Evolutionary conservation across 2,888 invertebrate species (phyloP), one percentile per base, ranked within the genome.

Genomic region (Dilophus febrilis): DNA sequence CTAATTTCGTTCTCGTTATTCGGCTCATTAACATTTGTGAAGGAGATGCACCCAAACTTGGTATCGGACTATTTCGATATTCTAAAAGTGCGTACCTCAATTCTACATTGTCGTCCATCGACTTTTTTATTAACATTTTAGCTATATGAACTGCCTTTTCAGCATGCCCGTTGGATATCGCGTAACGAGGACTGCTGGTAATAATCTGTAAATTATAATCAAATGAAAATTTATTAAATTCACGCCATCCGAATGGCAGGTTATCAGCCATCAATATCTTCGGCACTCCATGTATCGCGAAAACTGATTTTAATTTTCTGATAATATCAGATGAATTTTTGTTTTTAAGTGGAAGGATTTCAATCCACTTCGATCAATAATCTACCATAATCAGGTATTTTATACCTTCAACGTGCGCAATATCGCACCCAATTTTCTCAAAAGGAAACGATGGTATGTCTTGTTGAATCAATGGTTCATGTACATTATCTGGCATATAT

Each of bases 381-480:
- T 33, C 33, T 19, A 32, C 19, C 38, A 39, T 36, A 35, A 41
- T 31, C 37, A 40, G 1, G 41, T 41, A 40, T 39, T 39, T 13
- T 6, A 6, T 27, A 27, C 26, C 18, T 26, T 10, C 22, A 12
- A 13, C 27, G 1, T 36, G 36, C 13, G 4, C 13, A 27, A 22
- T 26, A 36, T 36, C 36, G 4, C 27, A 27, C 10, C 18, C 36
- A 14, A 22, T 27, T 22, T 35, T 35, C 11, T n/a, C 27, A 36
- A 2, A 7, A 18, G 36, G 48, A 17, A 47, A 30, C n/a, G 40
- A 37, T 19, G 54, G 52, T 35, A 52, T 37, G 13, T 44, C 34
- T 41, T 54, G 50, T 33, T 40, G 38, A 5, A 47, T 37, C 42
- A 56, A 31, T 14, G 49, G 38, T 18, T 44, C 40, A 17, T 35